These are phyloP conservation scores for Aradophagus sp. DNA, from an alignment of 1,140 invertebrate genomes.

Conservation along the genomic window DNA sequence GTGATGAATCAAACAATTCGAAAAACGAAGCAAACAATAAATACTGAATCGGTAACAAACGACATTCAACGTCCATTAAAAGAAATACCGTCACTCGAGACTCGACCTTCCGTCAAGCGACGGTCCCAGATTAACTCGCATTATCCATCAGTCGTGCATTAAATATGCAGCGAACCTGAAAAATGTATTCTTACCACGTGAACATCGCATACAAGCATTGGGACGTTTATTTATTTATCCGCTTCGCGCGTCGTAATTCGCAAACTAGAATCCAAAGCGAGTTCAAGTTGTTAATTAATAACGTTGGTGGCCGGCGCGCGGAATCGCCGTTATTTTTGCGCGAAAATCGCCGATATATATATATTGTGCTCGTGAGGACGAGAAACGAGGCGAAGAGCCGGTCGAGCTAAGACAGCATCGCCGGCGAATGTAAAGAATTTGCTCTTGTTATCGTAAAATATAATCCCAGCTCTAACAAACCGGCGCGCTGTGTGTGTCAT, in stretches of 20 bases:
- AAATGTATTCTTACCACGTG: too few relatives aligned
- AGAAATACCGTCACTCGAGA: too few relatives aligned
- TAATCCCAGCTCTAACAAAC: constrained; percentile 54
- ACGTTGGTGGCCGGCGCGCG: neutral
- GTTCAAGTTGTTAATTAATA: constrained; percentile 34
- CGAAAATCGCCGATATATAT: constrained; percentile 26
- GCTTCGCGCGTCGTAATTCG: constrained; percentile 1
- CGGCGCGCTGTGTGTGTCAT: constrained; percentile 36
- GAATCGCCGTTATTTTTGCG: constrained; percentile 47
- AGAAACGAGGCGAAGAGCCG: constrained; percentile 34
- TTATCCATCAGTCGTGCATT: too few relatives aligned
- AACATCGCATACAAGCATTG: too few relatives aligned
- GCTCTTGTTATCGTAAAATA: constrained; percentile 57
- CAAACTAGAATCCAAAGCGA: constrained; percentile 16
- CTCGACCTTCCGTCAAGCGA: too few relatives aligned
- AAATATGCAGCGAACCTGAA: too few relatives aligned
- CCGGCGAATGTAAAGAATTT: constrained; percentile 50
- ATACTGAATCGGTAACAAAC: too few relatives aligned
- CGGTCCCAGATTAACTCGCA: too few relatives aligned
- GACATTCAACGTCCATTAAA: too few relatives aligned
- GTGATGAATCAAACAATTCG: too few relatives aligned
- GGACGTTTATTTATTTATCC: too few relatives aligned
- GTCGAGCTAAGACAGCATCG: constrained; percentile 36
- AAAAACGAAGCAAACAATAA: too few relatives aligned
- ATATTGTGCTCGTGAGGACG: constrained; percentile 23